Evolutionary conservation across 2,797 vertebrate genomes (phyloP).

Genomic region (Varecia variegata): DNA sequence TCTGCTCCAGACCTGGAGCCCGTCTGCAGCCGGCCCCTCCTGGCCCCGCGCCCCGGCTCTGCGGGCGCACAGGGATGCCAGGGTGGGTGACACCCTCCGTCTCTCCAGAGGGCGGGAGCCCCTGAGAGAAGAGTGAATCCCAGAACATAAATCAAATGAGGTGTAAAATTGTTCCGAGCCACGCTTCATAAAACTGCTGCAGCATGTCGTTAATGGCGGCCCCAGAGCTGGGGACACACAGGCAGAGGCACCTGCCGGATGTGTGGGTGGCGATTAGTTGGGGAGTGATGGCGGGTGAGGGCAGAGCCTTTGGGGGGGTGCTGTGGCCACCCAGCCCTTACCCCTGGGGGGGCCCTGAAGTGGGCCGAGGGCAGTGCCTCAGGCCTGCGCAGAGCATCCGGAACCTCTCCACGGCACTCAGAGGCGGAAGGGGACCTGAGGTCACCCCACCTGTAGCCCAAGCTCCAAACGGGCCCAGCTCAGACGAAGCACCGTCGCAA

Average conservation of each 20-base stretch:
- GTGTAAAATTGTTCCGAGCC: slow-evolving; percentile 73
- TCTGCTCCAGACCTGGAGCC: background rate
- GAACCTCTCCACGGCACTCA: background rate
- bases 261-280: background rate
- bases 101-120: slow-evolving; percentile 19
- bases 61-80: background rate
- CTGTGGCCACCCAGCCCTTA: background rate
- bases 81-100: accelerated
- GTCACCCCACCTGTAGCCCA: background rate
- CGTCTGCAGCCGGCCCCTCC: background rate
- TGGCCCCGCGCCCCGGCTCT: background rate
- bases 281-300: background rate
- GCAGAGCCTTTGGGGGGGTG: background rate
- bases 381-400: background rate
- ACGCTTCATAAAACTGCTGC: slow-evolving; percentile 66
- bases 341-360: too few relatives aligned
- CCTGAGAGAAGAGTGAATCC: slow-evolving; percentile 21
- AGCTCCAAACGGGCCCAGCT: background rate
- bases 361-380: too few relatives aligned
- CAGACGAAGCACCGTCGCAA: background rate
- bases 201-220: slow-evolving; percentile 43
- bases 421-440: background rate
- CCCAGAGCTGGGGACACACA: slow-evolving; percentile 49
- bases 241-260: background rate
- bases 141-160: slow-evolving; percentile 75